These are phyloP conservation scores for Astreopora myriophthalma DNA, from an alignment of 64 coral and sea anemone genomes.

Conservation along the genomic window DNA sequence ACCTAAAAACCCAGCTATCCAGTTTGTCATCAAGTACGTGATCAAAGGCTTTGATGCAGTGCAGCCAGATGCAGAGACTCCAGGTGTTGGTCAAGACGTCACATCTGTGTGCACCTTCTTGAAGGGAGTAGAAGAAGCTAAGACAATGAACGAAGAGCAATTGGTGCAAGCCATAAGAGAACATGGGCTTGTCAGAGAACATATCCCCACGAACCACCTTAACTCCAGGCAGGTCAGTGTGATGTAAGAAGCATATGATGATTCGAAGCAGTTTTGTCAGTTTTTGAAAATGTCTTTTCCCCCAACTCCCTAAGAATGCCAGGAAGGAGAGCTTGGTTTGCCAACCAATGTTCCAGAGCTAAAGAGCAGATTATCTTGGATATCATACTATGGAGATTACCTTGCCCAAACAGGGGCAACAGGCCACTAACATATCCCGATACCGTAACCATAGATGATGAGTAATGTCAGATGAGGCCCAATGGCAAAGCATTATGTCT, in stretches of 20 bases:
- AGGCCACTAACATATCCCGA: background rate
- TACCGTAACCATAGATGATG: background rate
- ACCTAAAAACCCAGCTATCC: slow-evolving; percentile 32
- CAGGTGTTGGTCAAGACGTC: slow-evolving; percentile 76
- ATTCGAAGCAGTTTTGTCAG: too few species aligned
- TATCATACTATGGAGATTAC: background rate
- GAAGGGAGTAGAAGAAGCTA: slow-evolving; percentile 65
- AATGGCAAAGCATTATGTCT: too few species aligned
- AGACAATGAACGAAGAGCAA: slow-evolving; percentile 71
- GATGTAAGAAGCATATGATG: background rate
- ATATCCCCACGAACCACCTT: slow-evolving; percentile 85
- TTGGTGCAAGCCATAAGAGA: slow-evolving; percentile 53
- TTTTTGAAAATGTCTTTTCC: too few species aligned
- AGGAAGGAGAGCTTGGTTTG: background rate
- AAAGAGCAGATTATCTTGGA: background rate
- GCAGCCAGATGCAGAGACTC: slow-evolving; percentile 12
- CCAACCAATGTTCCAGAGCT: background rate
- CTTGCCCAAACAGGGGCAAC: background rate
- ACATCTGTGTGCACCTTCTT: slow-evolving; percentile 53
- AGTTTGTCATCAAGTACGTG: slow-evolving; percentile 86
- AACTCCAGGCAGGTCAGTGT: slow-evolving; percentile 57
- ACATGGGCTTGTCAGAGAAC: slow-evolving; percentile 77
- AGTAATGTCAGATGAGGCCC: too few species aligned
- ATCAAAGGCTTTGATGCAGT: slow-evolving; percentile 82
- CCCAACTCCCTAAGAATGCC: too few species aligned